These are phyloP conservation scores for Tineola bisselliella DNA, from an alignment of 2,888 invertebrate genomes.

Conservation along the genomic window DNA sequence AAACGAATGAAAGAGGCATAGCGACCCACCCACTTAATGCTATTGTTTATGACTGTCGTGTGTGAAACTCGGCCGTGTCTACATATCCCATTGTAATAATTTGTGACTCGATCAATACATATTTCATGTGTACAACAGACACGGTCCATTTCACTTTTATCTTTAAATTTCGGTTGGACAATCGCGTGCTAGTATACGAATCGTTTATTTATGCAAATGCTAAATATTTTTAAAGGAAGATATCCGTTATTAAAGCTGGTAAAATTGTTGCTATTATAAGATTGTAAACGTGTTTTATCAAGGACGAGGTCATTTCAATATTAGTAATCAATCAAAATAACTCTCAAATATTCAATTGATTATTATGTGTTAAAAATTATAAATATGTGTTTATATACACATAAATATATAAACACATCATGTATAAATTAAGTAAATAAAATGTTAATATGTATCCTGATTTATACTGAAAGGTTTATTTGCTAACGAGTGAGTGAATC, in stretches of 20 bases:
- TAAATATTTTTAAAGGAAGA: constrained; percentile 12
- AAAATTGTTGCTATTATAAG: not conserved
- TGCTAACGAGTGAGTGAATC: not conserved
- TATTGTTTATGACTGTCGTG: constrained; percentile 39
- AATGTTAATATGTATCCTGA: not conserved
- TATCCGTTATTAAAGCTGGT: not conserved
- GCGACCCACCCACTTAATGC: constrained; percentile 50
- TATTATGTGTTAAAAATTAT: no score
- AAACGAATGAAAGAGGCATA: constrained; percentile 38
- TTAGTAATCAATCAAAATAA: not conserved
- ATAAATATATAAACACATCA: no score
- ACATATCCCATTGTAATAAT: constrained; percentile 20
- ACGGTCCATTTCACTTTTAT: constrained; percentile 29
- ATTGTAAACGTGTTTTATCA: not conserved
- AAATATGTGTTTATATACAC: no score
- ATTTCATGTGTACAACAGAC: constrained; percentile 25
- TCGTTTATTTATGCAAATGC: constrained; percentile 35
- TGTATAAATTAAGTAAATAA: no score
- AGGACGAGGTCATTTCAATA: not conserved
- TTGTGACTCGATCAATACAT: constrained; percentile 17
- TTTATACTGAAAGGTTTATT: not conserved
- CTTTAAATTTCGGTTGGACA: constrained; percentile 28
- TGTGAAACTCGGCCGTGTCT: constrained; percentile 38
- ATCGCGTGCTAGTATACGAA: constrained; percentile 28
- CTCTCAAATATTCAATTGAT: not conserved